Percentiles rank a stretch among this genome's conserved stretches.
Evolutionary conservation across 2,888 invertebrate species (phyloP).

Genomic region (Subacronicta megacephala): DNA sequence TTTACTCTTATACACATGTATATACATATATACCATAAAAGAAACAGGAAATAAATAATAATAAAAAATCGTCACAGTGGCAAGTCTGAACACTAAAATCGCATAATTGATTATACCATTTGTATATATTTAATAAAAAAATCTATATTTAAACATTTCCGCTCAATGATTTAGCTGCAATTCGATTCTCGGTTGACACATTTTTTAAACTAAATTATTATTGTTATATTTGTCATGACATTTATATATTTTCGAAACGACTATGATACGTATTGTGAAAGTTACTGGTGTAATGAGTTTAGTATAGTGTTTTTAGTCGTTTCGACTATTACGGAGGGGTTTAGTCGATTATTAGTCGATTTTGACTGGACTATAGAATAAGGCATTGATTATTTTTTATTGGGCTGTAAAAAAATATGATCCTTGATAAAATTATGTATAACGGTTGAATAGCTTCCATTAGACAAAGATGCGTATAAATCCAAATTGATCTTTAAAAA

Average conservation of each 20-base stretch:
- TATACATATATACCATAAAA: too few species aligned
- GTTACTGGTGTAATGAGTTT: slow-evolving; percentile 73
- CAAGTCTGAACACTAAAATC: slow-evolving; percentile 23
- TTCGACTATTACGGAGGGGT: slow-evolving; percentile 35
- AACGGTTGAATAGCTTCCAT: background rate
- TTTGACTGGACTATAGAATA: background rate
- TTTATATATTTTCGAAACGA: slow-evolving; percentile 50
- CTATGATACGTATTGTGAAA: slow-evolving; percentile 79
- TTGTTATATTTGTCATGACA: slow-evolving; percentile 43
- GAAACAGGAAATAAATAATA: slow-evolving; percentile 17
- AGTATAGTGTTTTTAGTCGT: slow-evolving; percentile 78
- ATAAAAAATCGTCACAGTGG: slow-evolving; percentile 4
- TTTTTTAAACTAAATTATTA: slow-evolving; percentile 36
- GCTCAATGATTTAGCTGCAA: slow-evolving; percentile 42
- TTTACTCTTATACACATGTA: slow-evolving; percentile 4
- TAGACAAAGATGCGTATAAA: background rate
- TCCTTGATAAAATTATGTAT: too few species aligned
- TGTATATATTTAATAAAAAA: slow-evolving; percentile 40
- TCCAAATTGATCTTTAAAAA: too few species aligned
- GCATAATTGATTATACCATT: slow-evolving; percentile 23
- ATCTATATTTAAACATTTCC: slow-evolving; percentile 25
- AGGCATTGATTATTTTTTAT: background rate
- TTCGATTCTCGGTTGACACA: slow-evolving; percentile 23
- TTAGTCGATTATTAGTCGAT: background rate
- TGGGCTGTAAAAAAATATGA: too few species aligned